phyloP scores from a whole-genome alignment of 2,113 vertebrate species.

The Rhinopomastus cyanomelas region DNA sequence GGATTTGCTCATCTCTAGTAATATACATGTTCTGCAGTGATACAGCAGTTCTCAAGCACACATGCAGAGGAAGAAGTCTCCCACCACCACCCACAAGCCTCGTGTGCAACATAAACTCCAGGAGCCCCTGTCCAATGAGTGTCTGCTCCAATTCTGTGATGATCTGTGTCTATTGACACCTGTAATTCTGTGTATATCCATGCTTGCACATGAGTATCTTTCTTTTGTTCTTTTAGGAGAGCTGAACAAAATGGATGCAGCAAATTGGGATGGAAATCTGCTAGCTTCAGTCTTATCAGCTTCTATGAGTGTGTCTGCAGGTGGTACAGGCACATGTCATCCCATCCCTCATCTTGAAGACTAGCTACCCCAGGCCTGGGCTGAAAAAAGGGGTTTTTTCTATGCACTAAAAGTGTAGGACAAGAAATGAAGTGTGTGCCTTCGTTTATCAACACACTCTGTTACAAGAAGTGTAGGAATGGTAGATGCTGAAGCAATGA shows the following conservation, averaged over 20 bases:
- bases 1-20: background rate
- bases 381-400: background rate
- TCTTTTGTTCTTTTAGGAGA: background rate
- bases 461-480: background rate
- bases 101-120: background rate
- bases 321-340: background rate
- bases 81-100: background rate
- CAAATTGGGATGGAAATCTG: constrained; percentile 8
- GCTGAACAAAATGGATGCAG: background rate
- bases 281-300: background rate
- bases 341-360: background rate
- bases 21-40: background rate
- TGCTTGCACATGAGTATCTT: background rate
- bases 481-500: background rate
- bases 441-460: background rate
- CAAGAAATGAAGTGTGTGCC: background rate
- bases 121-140: background rate
- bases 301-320: background rate
- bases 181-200: background rate
- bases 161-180: background rate
- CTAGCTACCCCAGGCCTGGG: background rate
- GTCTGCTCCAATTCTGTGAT: background rate
- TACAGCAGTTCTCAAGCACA: background rate
- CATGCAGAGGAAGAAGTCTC: background rate
- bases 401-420: background rate